phyloP scores from a whole-genome alignment of 92 coral and sea anemone species.

The Anthopleura xanthogrammica region DNA sequence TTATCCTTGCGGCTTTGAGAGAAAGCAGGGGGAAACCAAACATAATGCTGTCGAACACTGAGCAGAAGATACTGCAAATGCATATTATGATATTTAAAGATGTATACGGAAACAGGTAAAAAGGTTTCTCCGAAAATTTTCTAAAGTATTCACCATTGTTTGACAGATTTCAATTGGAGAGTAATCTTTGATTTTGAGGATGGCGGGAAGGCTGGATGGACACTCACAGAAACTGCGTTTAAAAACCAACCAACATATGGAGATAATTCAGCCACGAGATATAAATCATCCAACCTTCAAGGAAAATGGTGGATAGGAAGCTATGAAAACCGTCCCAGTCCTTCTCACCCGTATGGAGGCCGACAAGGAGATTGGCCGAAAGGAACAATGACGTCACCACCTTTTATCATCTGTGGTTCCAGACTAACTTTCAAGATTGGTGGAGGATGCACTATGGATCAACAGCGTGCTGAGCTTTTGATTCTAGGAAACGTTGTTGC shows the following conservation, averaged over 20 bases:
- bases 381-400: constrained; percentile 7
- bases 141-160: too few species aligned
- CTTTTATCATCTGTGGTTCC: neutral
- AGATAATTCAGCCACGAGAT: neutral
- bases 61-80: too few species aligned
- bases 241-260: constrained; percentile 1
- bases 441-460: neutral
- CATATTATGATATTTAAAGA: too few species aligned
- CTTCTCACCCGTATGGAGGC: constrained; percentile 1
- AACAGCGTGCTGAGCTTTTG: neutral
- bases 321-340: constrained; percentile 18
- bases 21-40: too few species aligned
- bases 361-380: neutral
- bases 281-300: neutral
- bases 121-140: too few species aligned
- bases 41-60: too few species aligned
- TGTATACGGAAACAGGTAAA: too few species aligned
- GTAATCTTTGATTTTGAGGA: constrained; percentile 1
- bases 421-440: neutral
- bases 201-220: neutral
- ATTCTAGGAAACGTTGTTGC: neutral
- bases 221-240: neutral
- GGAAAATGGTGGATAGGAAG: constrained; percentile 13
- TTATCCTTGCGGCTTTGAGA: too few species aligned
- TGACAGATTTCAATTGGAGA: too few species aligned